Evolutionary conservation across 2,113 vertebrate genomes (phyloP).

Genomic region (Lynx canadensis): DNA sequence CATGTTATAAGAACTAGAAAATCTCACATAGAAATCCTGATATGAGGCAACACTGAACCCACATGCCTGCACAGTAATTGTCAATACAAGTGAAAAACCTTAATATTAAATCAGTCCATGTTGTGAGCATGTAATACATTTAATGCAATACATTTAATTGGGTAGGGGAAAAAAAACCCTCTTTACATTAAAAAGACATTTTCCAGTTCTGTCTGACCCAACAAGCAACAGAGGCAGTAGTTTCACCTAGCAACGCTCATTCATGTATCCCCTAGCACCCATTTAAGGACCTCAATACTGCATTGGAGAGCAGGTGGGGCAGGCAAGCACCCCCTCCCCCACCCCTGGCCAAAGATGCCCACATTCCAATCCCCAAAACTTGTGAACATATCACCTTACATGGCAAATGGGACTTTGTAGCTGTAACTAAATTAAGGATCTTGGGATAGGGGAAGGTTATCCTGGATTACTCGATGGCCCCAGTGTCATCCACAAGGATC

Average conservation of each 20-base stretch:
- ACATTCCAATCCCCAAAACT: background rate
- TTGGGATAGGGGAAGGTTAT: background rate
- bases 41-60: background rate
- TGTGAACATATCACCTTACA: background rate
- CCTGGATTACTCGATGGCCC: background rate
- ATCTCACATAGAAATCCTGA: background rate
- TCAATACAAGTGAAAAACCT: background rate
- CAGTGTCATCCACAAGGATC: background rate
- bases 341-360: background rate
- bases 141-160: background rate
- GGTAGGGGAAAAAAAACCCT: background rate
- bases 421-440: no score
- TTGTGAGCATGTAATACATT: background rate
- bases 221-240: background rate
- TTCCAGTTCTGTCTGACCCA: background rate
- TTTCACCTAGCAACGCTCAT: background rate
- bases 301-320: background rate
- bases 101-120: background rate
- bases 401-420: background rate
- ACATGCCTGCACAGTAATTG: background rate
- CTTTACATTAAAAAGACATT: background rate
- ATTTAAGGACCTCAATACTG: background rate
- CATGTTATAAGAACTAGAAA: background rate
- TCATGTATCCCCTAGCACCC: background rate
- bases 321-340: background rate